Evolutionary conservation across 2,113 vertebrate species (phyloP), one percentile per base, ranked within the genome.

Genomic region (Motacilla tschutschensis): DNA sequence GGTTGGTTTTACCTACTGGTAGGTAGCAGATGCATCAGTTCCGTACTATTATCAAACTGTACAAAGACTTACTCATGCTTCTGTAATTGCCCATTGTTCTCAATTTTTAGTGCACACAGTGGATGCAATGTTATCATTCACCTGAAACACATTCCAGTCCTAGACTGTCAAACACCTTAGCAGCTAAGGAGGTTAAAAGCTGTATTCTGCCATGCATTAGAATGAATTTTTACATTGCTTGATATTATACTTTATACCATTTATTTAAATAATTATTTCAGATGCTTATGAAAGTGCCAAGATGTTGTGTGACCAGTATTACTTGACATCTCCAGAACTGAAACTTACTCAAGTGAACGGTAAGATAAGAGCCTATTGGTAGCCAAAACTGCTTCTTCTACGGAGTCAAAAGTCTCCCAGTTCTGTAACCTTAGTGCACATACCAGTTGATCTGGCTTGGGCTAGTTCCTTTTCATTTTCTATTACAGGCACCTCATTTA

Each of bases 261-360:
- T 46, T 48, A 64, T 75, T 91, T 58, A 60, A 88, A 91, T 85
- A 70, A 85, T 54, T 83, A 63, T 95, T 97, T 31, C 92, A 99
- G 99, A 99, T 96, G 99, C 99, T 50, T 99, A 97, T 84, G 98
- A 98, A 86, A 98, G 97, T 47, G 95, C 99, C 48, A 98, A 97
- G 94, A 94, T 99, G 98, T 97, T 99, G 74, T 99, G 99, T 96
- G 99, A 99, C 93, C 99, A 99, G 95, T 99, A 99, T 96, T 99
- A 99, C 85, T 96, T 99, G 85, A 98, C 98, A 40, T 99, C 98
- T 67, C 99, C 99, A 46, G 98, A 99, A 60, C 93, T 99, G 96
- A 97, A 98, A 73, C 97, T 99, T 89, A 98, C 87, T 57, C 95
- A 99, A 96, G 95, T 99, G 64, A 99, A 99, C 51, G 97, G 99